phyloP scores from a whole-genome alignment of 2,113 vertebrate genomes.

The Bubalus kerabau region DNA sequence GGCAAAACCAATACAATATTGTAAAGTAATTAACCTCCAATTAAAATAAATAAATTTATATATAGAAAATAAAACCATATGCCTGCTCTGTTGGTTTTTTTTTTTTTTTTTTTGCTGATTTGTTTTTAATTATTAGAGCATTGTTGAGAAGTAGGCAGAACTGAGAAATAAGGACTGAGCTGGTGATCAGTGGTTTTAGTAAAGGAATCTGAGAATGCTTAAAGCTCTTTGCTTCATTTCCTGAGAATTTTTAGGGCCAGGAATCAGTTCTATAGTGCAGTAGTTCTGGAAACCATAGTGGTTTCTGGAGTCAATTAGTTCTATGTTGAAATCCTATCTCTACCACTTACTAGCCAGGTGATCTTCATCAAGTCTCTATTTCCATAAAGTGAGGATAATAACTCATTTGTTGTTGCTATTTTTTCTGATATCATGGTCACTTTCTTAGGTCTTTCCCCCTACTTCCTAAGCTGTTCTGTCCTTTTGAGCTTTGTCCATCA shows the following conservation, averaged over 20 bases:
- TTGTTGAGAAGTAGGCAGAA: neutral
- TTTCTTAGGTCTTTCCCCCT: neutral
- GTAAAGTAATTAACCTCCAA: too few species aligned
- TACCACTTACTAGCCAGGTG: neutral
- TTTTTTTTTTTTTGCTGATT: neutral
- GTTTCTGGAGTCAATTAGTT: neutral
- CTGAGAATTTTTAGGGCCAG: neutral
- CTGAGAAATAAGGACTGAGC: neutral
- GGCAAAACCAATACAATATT: too few species aligned
- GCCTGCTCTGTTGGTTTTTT: too few species aligned
- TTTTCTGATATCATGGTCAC: neutral
- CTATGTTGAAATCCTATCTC: neutral
- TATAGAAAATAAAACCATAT: neutral
- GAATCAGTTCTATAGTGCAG: neutral
- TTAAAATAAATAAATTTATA: too few species aligned
- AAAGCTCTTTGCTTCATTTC: neutral
- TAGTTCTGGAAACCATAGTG: neutral
- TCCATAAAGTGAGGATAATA: neutral
- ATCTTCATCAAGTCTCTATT: neutral
- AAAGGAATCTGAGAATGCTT: neutral
- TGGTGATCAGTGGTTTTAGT: neutral
- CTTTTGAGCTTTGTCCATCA: neutral
- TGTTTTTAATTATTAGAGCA: neutral
- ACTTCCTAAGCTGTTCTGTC: conserved; percentile 6
- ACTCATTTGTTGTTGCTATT: neutral